These are phyloP conservation scores for Caenorhabditis sp. DNA, from an alignment of 2,888 invertebrate genomes.

Conservation along the genomic window DNA sequence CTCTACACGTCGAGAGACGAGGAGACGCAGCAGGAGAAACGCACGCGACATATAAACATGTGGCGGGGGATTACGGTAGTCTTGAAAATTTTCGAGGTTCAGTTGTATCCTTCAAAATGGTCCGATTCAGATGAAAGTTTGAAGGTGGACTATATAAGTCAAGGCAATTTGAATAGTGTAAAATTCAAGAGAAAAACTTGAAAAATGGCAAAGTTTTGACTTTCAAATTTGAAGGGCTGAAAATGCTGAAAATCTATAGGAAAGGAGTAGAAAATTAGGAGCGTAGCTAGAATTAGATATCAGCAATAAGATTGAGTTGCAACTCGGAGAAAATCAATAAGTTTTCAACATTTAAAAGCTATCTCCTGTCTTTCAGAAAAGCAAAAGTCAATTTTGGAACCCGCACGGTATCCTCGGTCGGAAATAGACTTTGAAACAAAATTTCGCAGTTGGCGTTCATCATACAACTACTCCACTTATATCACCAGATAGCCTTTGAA, in stretches of 20 bases:
- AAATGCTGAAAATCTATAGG: background rate
- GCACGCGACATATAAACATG: background rate
- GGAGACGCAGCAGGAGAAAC: conserved; percentile 53
- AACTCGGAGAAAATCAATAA: no score
- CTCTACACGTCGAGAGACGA: background rate
- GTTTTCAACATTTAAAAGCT: no score
- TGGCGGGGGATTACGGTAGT: conserved; percentile 51
- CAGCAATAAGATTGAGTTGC: no score
- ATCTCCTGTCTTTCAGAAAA: no score
- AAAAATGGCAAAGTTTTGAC: background rate
- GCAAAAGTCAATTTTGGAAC: no score
- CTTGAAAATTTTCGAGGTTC: conserved; percentile 6
- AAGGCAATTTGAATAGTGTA: conserved; percentile 22
- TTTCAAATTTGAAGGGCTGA: background rate
- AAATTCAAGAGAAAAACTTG: background rate
- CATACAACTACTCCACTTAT: no score
- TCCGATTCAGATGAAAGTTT: background rate
- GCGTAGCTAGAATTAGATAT: no score
- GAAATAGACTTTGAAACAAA: no score
- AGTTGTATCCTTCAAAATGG: conserved; percentile 28
- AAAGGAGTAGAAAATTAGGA: no score
- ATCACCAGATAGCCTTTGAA: no score
- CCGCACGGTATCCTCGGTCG: no score
- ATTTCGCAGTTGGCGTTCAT: no score
- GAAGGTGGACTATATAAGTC: conserved; percentile 3